phyloP scores from a whole-genome alignment of 2,797 vertebrate genomes.

The Danionella dracula region DNA sequence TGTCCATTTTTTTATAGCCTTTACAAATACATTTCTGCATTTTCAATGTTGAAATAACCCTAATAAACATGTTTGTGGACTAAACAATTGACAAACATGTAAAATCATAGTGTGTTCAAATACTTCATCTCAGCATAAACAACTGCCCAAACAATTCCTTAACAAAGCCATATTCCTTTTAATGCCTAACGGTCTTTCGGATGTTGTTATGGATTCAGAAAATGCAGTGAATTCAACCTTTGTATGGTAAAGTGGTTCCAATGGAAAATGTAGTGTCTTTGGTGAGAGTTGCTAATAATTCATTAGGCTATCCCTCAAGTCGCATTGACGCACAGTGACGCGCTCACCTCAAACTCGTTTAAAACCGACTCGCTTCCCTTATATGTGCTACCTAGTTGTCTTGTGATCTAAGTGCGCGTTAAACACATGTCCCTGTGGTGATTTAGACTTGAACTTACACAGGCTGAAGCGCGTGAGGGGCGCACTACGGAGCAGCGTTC shows the following conservation, averaged over 20 bases:
- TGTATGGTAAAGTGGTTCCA: not conserved
- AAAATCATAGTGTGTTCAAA: too few relatives aligned
- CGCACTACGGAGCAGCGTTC: not conserved
- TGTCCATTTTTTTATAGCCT: too few relatives aligned
- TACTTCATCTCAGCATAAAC: too few relatives aligned
- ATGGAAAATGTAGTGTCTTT: not conserved
- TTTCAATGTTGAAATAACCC: too few relatives aligned
- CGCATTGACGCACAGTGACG: constrained; percentile 3
- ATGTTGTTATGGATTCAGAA: too few relatives aligned
- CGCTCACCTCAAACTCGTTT: not conserved
- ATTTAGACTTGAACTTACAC: constrained; percentile 23
- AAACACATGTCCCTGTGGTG: not conserved
- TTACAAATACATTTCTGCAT: too few relatives aligned
- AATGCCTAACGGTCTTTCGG: too few relatives aligned
- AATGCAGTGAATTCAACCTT: too few relatives aligned
- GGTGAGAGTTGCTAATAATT: not conserved
- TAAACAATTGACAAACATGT: too few relatives aligned
- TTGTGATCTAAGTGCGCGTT: not conserved
- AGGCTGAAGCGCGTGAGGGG: not conserved
- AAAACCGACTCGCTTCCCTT: not conserved
- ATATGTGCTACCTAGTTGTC: not conserved
- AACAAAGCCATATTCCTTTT: too few relatives aligned
- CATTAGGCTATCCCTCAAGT: not conserved
- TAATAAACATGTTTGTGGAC: too few relatives aligned
- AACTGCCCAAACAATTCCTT: too few relatives aligned